phyloP scores from a whole-genome alignment of 2,888 invertebrate species.

The Molanna angustata region DNA sequence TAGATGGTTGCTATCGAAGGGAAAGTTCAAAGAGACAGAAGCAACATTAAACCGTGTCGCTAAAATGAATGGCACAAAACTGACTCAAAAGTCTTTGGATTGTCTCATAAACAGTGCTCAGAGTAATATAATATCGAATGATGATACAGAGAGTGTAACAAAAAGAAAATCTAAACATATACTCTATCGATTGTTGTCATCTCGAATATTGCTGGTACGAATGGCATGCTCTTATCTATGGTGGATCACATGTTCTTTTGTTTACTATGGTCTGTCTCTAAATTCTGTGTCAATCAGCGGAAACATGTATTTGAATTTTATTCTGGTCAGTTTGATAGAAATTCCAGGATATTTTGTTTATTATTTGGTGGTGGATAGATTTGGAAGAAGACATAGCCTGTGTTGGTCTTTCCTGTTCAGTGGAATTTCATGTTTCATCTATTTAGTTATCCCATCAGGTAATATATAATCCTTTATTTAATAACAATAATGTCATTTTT shows the following conservation, averaged over 20 bases:
- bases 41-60: constrained; percentile 60
- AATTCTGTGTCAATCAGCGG: constrained; percentile 72
- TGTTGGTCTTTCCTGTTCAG: constrained; percentile 44
- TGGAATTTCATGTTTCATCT: constrained; percentile 52
- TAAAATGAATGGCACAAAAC: constrained; percentile 57
- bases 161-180: constrained; percentile 1
- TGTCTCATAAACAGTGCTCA: constrained; percentile 44
- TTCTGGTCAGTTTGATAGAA: constrained; percentile 62
- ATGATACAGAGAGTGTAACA: constrained; percentile 23
- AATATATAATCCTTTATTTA: too few species aligned
- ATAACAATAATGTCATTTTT: too few species aligned
- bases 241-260: constrained; percentile 72
- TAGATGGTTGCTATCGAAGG: constrained; percentile 70
- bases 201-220: constrained; percentile 53
- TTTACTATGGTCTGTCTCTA: constrained; percentile 77
- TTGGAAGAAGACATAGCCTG: constrained; percentile 52
- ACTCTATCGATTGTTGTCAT: constrained; percentile 47
- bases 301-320: constrained; percentile 74
- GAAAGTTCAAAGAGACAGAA: constrained; percentile 55
- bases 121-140: neutral
- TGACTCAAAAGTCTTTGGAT: constrained; percentile 53
- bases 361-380: constrained; percentile 58
- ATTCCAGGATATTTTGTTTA: constrained; percentile 67
- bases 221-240: constrained; percentile 67
- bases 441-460: constrained; percentile 50